Percentiles rank a stretch among this genome's conserved stretches.
Evolutionary conservation across 2,797 vertebrate genomes (phyloP).

Genomic region (Pseudocheirus occidentalis): DNA sequence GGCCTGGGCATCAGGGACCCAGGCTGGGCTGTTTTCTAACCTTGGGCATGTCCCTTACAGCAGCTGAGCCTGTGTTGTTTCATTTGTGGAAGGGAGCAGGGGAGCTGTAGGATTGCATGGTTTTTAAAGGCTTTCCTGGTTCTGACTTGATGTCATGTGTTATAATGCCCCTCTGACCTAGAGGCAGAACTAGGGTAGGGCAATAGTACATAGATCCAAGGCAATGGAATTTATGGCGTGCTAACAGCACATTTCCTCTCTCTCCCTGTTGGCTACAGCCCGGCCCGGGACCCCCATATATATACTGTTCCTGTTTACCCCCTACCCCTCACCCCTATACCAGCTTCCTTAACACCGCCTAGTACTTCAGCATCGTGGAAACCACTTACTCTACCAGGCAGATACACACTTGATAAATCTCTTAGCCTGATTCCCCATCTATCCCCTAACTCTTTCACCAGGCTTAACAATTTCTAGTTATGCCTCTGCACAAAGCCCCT

Average conservation of each 20-base stretch:
- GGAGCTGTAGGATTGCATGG: background rate
- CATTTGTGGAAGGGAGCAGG: background rate
- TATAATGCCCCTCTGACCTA: background rate
- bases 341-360: no score
- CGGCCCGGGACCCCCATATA: background rate
- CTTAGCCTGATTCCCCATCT: background rate
- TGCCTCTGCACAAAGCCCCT: background rate
- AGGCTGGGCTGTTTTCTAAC: background rate
- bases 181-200: background rate
- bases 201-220: background rate
- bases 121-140: background rate
- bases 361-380: no score
- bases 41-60: background rate
- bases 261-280: background rate
- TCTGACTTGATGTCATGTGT: background rate
- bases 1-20: background rate
- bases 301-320: background rate
- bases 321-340: accelerated
- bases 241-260: background rate
- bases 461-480: background rate
- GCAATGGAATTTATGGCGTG: background rate
- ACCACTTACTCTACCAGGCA: background rate
- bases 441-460: background rate
- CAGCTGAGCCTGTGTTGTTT: background rate
- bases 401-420: background rate